These are phyloP conservation scores for Pluvianellus socialis DNA, from an alignment of 2,113 vertebrate genomes.

Conservation along the genomic window DNA sequence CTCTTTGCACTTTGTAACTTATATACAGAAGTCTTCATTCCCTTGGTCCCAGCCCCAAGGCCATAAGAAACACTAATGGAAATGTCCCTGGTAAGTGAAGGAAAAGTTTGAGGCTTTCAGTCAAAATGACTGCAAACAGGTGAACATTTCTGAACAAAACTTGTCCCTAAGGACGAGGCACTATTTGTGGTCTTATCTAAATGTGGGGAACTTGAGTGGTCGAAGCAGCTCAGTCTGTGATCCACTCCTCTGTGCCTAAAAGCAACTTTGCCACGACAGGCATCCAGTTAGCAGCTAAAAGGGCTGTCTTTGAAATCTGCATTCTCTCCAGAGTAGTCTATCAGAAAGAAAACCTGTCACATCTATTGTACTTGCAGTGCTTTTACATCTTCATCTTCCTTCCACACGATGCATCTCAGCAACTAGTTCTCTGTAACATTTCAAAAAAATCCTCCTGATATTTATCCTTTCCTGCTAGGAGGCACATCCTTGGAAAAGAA, in stretches of 20 bases:
- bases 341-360: neutral
- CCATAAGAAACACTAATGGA: neutral
- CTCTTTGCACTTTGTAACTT: neutral
- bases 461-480: neutral
- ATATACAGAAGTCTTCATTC: neutral
- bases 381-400: neutral
- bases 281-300: neutral
- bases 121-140: neutral
- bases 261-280: neutral
- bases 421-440: neutral
- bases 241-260: neutral
- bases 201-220: neutral
- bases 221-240: neutral
- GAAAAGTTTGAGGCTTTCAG: neutral
- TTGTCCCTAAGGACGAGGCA: neutral
- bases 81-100: neutral
- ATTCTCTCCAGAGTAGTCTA: neutral
- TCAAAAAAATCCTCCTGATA: neutral
- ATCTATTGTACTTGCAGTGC: neutral
- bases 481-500: neutral
- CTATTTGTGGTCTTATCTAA: neutral
- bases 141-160: neutral
- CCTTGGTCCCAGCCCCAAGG: neutral
- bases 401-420: rapidly evolving
- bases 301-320: neutral